Base-by-base conservation (phyloP, 1,140 invertebrate species). In the Melanaphis sacchari region DNA sequence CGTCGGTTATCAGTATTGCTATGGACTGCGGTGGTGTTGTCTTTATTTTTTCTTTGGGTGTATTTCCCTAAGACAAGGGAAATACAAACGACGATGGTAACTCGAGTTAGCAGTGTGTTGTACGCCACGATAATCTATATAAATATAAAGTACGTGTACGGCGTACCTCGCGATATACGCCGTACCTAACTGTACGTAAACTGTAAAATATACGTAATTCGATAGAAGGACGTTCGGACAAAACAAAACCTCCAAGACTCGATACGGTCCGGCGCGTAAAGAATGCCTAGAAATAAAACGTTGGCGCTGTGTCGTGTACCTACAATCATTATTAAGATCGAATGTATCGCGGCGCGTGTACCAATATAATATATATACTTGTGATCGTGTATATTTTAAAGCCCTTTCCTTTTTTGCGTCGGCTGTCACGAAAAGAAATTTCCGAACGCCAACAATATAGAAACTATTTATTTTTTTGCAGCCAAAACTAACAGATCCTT, bases 161-260 rank as follows among this genome's bases (percentile, higher is more conserved):
- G 31, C 11, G 15, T 31, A 5, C 24, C 38, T 26, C 49, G 22
- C 8, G 36, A 59, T 49, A 36, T 52, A 43, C 46, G 87, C 87
- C 87, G 87, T 52, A 52, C 49, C 46, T 40, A 89, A 89, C 87
- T 40, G 52, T 90, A 90, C 59, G 59, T 84, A 52, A 31, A 93
- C 46, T 49, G 46, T 49, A 49, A 49, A 49, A 49, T 49, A 38
- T 81, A 93, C 91, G 81, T 41, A 41, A 90, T 90, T 90, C 31
- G 52, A 93, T 26, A 31, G 91, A 93, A 93, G 91, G 91, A 52
- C 91, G 91, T 85, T 54, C 24, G 81, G 91, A 93, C 91, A 85
- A 92, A 92, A 92, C 91, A 84, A 93, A 93, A 93, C 91, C 91
- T 93, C 91, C 81, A 85, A 93, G 66, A 31, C 43, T 40, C 81